phyloP scores from a whole-genome alignment of 1,140 invertebrate species.

The Rhagoletis zephyria region DNA sequence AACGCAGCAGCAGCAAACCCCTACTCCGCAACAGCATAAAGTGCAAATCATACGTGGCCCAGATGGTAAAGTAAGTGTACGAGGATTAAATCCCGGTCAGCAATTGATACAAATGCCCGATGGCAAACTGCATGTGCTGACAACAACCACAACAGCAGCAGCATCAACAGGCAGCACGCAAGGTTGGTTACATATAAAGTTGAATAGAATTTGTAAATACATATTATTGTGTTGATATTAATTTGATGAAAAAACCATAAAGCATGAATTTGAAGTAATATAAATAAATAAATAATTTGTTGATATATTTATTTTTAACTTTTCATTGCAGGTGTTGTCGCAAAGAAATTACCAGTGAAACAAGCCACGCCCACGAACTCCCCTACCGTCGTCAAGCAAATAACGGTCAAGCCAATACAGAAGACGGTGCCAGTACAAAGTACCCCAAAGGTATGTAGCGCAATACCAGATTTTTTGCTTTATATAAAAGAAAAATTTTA shows the following conservation, averaged over 20 bases:
- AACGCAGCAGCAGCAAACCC: slow-evolving; percentile 53
- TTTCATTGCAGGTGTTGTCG: neutral
- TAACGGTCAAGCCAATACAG: slow-evolving; percentile 15
- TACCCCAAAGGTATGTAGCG: slow-evolving; percentile 10
- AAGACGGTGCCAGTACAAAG: slow-evolving; percentile 9
- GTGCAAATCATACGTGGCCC: slow-evolving; percentile 92
- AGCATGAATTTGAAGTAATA: too few relatives aligned
- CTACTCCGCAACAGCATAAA: slow-evolving; percentile 80
- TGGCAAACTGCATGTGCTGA: slow-evolving; percentile 91
- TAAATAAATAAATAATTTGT: too few relatives aligned
- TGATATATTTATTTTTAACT: neutral
- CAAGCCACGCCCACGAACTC: neutral
- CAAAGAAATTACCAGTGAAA: slow-evolving; percentile 37
- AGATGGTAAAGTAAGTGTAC: slow-evolving; percentile 92
- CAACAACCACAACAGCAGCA: slow-evolving; percentile 76
- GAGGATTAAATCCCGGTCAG: slow-evolving; percentile 93
- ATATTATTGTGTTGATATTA: too few relatives aligned
- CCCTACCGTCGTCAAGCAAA: slow-evolving; percentile 19
- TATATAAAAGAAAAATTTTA: neutral
- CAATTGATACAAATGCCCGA: slow-evolving; percentile 93
- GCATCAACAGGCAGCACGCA: slow-evolving; percentile 42
- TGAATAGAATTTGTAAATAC: neutral
- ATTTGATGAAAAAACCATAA: too few relatives aligned
- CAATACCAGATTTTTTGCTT: neutral
- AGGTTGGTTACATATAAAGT: slow-evolving; percentile 19